These are phyloP conservation scores for Saccostrea cuccullata DNA, from an alignment of 1,140 invertebrate species.

Conservation along the genomic window DNA sequence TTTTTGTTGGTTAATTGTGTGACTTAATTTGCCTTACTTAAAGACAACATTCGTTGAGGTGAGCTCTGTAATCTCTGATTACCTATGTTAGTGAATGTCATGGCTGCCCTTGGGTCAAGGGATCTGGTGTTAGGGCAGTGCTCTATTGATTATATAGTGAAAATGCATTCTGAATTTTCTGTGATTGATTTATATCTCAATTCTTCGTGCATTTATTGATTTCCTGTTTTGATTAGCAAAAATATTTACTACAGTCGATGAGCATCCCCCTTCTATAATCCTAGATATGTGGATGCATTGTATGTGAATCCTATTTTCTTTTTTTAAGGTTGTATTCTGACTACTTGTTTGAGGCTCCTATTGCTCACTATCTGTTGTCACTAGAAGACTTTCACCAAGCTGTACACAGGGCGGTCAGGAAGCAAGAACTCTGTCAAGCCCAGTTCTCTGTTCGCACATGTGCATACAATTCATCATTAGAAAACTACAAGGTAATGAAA, in stretches of 20 bases:
- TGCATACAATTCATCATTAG: not conserved
- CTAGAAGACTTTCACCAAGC: conserved; percentile 24
- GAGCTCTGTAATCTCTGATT: too few relatives aligned
- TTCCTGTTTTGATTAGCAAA: not conserved
- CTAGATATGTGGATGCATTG: not conserved
- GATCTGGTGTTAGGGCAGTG: too few relatives aligned
- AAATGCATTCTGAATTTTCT: too few relatives aligned
- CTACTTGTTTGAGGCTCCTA: not conserved
- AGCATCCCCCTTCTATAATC: too few relatives aligned
- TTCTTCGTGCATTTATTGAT: too few relatives aligned
- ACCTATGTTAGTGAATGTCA: too few relatives aligned
- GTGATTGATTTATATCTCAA: too few relatives aligned
- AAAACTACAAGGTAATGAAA: conserved; percentile 27
- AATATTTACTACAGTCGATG: not conserved
- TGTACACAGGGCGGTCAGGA: not conserved
- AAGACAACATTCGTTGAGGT: too few relatives aligned
- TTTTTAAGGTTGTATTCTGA: not conserved
- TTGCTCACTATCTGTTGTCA: not conserved
- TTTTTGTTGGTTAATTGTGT: too few relatives aligned
- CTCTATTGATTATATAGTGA: too few relatives aligned
- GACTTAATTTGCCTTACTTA: too few relatives aligned
- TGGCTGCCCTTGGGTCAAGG: too few relatives aligned
- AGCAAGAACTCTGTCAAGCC: not conserved
- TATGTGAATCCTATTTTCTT: not conserved
- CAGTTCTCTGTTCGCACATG: not conserved